Percentiles rank a stretch among this genome's conserved stretches.
These are phyloP conservation scores for Geothlypis trichas DNA, from an alignment of 2,113 vertebrate genomes.

Conservation along the genomic window DNA sequence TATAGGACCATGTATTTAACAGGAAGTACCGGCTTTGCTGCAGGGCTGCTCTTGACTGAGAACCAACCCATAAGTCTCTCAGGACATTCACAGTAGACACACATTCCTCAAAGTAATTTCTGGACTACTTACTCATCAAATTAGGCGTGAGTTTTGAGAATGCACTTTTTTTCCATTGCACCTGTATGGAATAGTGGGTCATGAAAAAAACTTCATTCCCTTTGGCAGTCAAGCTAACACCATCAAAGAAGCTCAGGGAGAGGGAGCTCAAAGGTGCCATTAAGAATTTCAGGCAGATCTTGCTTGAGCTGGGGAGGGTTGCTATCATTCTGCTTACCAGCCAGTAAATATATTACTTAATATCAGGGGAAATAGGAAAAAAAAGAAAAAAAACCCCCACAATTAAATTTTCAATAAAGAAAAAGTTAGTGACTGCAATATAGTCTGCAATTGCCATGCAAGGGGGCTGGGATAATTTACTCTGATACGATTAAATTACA, in stretches of 20 bases:
- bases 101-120: background rate
- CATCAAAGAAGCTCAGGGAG: slow-evolving; percentile 45
- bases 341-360: slow-evolving; percentile 47
- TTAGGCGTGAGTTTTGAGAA: background rate
- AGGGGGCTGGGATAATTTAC: slow-evolving; percentile 10
- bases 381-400: background rate
- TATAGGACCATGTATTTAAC: background rate
- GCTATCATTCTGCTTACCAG: slow-evolving; percentile 6
- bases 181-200: background rate
- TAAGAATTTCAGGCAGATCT: slow-evolving; percentile 39
- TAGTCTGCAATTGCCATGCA: background rate
- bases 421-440: background rate
- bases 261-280: slow-evolving; percentile 42
- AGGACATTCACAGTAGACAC: background rate
- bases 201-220: slow-evolving; percentile 43
- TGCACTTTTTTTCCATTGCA: background rate
- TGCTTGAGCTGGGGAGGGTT: background rate
- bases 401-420: slow-evolving; percentile 11
- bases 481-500: slow-evolving; percentile 17
- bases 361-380: background rate
- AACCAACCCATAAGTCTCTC: background rate
- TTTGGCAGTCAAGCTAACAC: slow-evolving; percentile 37
- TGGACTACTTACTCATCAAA: background rate
- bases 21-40: background rate
- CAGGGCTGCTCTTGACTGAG: background rate